Conservation (phyloP, 2,797 vertebrate species). For the Melanotaenia pygmaea region DNA sequence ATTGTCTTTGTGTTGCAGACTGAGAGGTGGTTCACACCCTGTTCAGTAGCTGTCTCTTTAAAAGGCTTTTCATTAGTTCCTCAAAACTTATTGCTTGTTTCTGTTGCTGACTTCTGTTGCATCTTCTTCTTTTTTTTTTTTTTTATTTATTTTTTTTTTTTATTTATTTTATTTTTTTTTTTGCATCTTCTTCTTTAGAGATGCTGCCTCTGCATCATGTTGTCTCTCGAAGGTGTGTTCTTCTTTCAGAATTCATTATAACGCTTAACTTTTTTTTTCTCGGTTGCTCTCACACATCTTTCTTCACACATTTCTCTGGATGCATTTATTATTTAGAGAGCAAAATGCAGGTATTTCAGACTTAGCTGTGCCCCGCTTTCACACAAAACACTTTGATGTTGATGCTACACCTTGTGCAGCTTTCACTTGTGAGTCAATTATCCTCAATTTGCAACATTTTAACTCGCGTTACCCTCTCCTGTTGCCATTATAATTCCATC, state of each 20-base stretch:
- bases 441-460: constrained; percentile 35
- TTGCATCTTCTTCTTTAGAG: no score
- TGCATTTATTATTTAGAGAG: constrained; percentile 59
- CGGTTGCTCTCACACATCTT: constrained; percentile 28
- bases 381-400: constrained; percentile 43
- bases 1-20: constrained; percentile 12
- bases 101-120: constrained; percentile 28
- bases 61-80: constrained; percentile 33
- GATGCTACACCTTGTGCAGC: constrained; percentile 16
- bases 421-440: constrained; percentile 40
- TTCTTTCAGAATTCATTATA: constrained; percentile 55
- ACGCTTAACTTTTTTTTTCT: constrained; percentile 20
- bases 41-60: constrained; percentile 19
- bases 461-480: constrained; percentile 6
- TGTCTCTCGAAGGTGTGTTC: constrained; percentile 30
- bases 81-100: constrained; percentile 27
- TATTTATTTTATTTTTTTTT: no score
- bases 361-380: constrained; percentile 13
- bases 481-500: constrained; percentile 1
- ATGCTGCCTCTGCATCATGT: constrained; percentile 25
- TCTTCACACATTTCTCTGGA: constrained; percentile 39
- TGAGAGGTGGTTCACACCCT: constrained; percentile 28
- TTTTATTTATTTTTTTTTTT: no score
- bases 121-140: constrained; percentile 13
- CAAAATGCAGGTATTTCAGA: constrained; percentile 43